Evolutionary conservation across 2,888 invertebrate genomes (phyloP), one percentile per base, ranked within the genome.

Genomic region (Arctia plantaginis): DNA sequence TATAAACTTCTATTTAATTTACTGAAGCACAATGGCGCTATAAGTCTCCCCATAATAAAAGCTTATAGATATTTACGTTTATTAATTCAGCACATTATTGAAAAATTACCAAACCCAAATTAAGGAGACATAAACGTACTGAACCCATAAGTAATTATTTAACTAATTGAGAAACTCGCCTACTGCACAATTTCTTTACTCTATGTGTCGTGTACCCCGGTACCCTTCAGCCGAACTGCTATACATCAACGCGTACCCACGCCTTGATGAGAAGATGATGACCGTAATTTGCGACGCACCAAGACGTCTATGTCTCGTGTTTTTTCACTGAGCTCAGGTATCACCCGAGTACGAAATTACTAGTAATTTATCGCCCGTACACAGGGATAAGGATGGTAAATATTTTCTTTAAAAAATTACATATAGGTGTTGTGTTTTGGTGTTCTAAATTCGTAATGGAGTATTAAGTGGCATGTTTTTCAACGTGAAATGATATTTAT

Each of bases 201-300:
- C 84, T 84, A 76, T 83, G 82, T 30, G 65, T 82, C 84, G 80
- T 77, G 82, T 71, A 84, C 83, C 87, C 82, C 66, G 78, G 86
- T 87, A 87, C 89, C 90, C 90, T 88, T 89, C 83, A 91, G 91
- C 92, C 85, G 90, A 87, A 86, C 90, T 89, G 89, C 91, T 92
- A 94, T 95, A 94, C 93, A 95, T 95, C 95, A 95, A 91, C 93
- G 93, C 91, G 89, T 92, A 93, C 94, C 93, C 94, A 92, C 94
- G 93, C 88, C 91, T 92, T 95, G 95, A 95, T 95, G 95, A 95
- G 95, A 95, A 95, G 95, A 95, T 95, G 95, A 95, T 95, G 94
- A 95, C 93, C 89, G 93, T 95, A 93, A 95, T 95, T 95, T 95
- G 94, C 95, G 95, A 95, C 94, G 94, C 95, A 94, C 94, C 95